Evolutionary conservation across 2,113 vertebrate species (phyloP).

Genomic region (Miniopterus natalensis): DNA sequence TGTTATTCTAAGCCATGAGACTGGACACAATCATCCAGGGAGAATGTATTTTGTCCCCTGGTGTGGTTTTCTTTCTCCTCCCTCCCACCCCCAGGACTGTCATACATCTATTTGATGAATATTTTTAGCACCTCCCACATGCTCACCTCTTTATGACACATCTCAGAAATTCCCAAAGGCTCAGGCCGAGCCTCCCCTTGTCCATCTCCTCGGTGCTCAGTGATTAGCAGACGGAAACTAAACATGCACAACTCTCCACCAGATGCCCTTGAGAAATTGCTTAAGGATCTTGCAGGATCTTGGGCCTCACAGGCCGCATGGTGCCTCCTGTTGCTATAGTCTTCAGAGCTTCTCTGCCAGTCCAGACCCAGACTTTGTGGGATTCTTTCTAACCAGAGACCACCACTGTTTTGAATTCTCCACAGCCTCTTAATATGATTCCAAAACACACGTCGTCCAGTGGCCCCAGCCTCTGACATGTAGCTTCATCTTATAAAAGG

Average conservation of each 20-base stretch:
- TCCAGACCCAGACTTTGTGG: not conserved
- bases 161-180: not conserved
- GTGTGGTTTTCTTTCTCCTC: not conserved
- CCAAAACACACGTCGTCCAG: not conserved
- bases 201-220: not conserved
- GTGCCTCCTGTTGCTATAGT: not conserved
- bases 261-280: not conserved
- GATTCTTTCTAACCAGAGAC: not conserved
- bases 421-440: not conserved
- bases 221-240: not conserved
- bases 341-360: not conserved
- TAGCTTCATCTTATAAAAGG: not conserved
- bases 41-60: not conserved
- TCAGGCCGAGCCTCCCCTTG: not conserved
- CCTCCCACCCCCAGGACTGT: fast-evolving
- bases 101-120: not conserved
- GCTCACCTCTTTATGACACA: not conserved
- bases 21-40: fast-evolving
- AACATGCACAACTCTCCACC: not conserved
- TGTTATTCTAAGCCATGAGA: not conserved
- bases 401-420: not conserved
- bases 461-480: not conserved
- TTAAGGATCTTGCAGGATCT: not conserved
- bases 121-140: not conserved
- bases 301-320: not conserved